phyloP scores from a whole-genome alignment of 2,797 vertebrate species.

The Helarctos malayanus region DNA sequence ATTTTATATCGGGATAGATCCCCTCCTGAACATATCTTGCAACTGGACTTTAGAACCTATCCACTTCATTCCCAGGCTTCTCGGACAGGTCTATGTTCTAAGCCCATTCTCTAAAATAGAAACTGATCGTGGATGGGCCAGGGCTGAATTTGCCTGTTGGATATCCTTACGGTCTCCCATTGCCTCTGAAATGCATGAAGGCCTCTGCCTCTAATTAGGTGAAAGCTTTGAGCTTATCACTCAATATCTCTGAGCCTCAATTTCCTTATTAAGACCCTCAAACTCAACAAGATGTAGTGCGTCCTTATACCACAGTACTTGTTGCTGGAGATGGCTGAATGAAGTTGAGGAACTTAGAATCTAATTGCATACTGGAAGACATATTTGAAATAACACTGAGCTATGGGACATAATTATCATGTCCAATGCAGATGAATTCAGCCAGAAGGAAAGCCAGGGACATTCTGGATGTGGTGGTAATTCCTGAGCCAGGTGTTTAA shows the following conservation, averaged over 20 bases:
- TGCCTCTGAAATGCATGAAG: slow-evolving; percentile 66
- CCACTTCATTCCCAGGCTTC: not conserved
- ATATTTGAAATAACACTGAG: not conserved
- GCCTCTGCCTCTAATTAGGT: slow-evolving; percentile 81
- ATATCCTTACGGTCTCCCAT: slow-evolving; percentile 40
- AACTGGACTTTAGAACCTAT: not conserved
- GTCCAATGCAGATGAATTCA: not conserved
- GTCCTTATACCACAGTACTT: not conserved
- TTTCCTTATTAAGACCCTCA: slow-evolving; percentile 71
- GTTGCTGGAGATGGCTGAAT: not conserved
- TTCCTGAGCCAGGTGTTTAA: not conserved
- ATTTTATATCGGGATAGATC: not conserved
- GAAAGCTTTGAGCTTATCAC: slow-evolving; percentile 71
- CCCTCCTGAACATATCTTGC: not conserved
- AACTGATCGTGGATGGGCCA: not conserved
- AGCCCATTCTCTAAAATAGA: slow-evolving; percentile 18
- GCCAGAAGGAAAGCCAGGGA: not conserved
- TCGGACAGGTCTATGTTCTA: not conserved
- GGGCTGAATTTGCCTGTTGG: slow-evolving; percentile 58
- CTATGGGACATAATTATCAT: not conserved
- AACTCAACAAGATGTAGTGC: slow-evolving; percentile 40
- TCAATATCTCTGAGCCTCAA: slow-evolving; percentile 74
- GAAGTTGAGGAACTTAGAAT: slow-evolving; percentile 5
- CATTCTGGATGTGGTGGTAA: not conserved
- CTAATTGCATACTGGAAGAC: not conserved